Base-by-base conservation (phyloP, 2,113 vertebrate species). In the Stigmatopora nigra region DNA sequence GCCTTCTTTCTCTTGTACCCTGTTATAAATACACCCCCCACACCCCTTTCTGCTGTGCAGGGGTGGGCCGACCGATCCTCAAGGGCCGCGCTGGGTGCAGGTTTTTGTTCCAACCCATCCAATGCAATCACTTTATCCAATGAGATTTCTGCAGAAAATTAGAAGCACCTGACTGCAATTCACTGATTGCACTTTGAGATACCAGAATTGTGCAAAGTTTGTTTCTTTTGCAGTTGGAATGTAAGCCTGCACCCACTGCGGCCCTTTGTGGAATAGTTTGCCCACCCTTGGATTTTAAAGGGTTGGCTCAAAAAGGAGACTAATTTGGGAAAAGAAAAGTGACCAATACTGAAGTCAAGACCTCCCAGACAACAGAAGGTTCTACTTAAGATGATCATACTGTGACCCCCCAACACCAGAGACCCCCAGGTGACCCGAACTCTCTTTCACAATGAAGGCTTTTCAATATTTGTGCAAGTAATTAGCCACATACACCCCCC, bases 321-420 rank as follows among this genome's bases (percentile, higher is more conserved):
- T 68, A 62, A 65, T 63, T 65, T n/a, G 17, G n/a, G 69, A 63
- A 77, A 17, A 78, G 74, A 68, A 73, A 79, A 55, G 71, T 66
- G 73, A 70, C 66, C 68, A 46, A 13, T 67, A 67, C 76, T 78
- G 69, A 75, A 76, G 64, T 61, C 55, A 77, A 84, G 73, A 82
- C 73, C 77, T 80, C 65, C 72, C 82, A 82, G 82, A 90, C 86
- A 83, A 81, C 69, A 80, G 78, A 77, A 89, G 84, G 75, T 81
- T 59, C 62, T 76, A 72, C 59, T 69, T 67, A n/a, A 69, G 76
- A 61, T 82, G 82, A 86, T 76, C 70, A 36, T 72, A 86, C 79
- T 75, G 66, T 38, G 70, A 78, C 63, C 52, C 63, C 52, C 65
- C 36, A 15, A 36, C 15, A 5, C 68, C 77, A 68, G 56, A 64